Evolutionary conservation across 2,888 invertebrate species (phyloP), one percentile per base, ranked within the genome.

Genomic region (Epistrophe grossulariae): DNA sequence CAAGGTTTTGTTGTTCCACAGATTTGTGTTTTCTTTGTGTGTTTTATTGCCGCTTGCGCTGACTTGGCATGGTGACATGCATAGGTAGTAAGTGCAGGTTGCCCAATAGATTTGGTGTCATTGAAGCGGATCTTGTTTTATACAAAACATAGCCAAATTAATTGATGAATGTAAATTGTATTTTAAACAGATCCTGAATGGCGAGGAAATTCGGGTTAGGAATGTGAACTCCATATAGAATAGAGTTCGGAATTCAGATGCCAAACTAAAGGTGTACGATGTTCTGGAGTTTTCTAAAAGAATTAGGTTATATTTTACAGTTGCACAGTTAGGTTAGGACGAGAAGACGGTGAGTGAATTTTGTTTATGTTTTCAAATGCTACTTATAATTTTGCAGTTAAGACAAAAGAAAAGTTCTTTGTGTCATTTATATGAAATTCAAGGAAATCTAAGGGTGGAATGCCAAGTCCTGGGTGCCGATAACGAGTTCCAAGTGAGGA

Each of bases 91-190:
- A 45, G n/a, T 43, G 35, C 31, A 55, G 73, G 68, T 79, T 55
- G 79, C 68, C 38, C 48, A 79, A n/a, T 83, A 62, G 79, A 79
- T 48, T 35, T 35, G 68, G 76, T 66, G 64, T 71, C 57, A 76
- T 71, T 59, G 31, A 45, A 59, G 13, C 35, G 38, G 74, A 62
- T 62, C 60, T 55, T 62, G 52, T 66, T 73, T 24, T 17, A 52
- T 17, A 52, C 15, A 10, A 28, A 31, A 13, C 8, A 35, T 35
- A 35, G 9, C 6, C 28, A 38, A 79, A 79, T 79, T 84, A 79
- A 79, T 84, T 84, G 84, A 79, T 64, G 48, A 71, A 76, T 84
- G 84, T 66, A 79, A 84, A 84, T 80, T 70, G 64, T 45, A 84
- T 79, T 79, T 64, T 15, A 17, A 24, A 35, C 8, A 7, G 48